Evolutionary conservation across 2,113 vertebrate species (phyloP), one percentile per base, ranked within the genome.

Genomic region (Halcyon senegalensis): DNA sequence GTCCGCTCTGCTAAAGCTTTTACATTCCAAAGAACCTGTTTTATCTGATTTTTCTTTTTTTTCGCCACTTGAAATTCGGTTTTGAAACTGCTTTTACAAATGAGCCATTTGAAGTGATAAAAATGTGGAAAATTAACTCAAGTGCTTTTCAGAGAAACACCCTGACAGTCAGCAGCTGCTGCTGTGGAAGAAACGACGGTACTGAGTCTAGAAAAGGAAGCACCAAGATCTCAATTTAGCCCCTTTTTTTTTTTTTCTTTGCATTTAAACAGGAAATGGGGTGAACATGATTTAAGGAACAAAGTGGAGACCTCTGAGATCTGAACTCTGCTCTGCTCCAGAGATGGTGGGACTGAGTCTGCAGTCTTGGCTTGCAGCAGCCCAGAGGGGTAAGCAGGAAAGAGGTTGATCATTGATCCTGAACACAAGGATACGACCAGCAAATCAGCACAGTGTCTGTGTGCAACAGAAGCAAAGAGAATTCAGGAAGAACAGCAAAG

Each of bases 311-410:
- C 66, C 79, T 73, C n/a, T 3, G 66, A 79, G n/a, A 48, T 41
- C 67, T 62, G 87, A 91, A 58, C 66, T 82, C 59, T 77, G 84
- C 85, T 35, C 53, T 85, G 15, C 28, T 63, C 67, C 80, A 44
- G 84, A 31, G 59, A 25, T 2, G 33, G 1, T 17, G 60, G 43
- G 39, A 11, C 56, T 4, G 81, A 81, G 37, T 3, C 53, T 50
- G 16, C 13, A 11, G 9, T 58, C 43, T 33, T 53, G 18, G 16
- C 53, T 76, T 46, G 46, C 39, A 62, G 68, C 55, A 83, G 21
- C 69, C 84, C 0, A 0, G 53, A 46, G 66, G 7, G 69, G 3
- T 5, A 19, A 0, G 31, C 30, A 39, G 1, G 1, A 37, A 81
- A 27, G 0, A 1, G 63, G 23, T 1, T 60, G 27, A 7, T 18